Conservation (phyloP, 2,888 invertebrate genomes). For the Acrobasis repandana region DNA sequence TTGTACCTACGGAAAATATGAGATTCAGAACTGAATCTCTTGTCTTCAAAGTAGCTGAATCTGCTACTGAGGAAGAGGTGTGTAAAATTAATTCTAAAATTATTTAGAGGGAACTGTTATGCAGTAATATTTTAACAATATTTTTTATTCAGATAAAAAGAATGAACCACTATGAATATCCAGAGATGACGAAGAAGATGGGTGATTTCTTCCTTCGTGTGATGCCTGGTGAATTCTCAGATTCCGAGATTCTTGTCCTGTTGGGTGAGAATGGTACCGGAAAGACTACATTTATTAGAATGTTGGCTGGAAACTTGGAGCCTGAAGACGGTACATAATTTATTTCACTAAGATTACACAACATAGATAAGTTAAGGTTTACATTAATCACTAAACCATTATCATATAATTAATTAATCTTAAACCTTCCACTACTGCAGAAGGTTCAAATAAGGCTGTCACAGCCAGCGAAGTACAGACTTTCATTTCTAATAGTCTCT, state of each 20-base stretch:
- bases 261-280: conserved; percentile 99
- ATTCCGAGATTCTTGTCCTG: conserved; percentile 99
- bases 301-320: conserved; percentile 97
- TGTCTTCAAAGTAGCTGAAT: conserved; percentile 99
- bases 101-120: not conserved
- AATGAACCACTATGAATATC: conserved; percentile 98
- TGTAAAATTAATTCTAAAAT: conserved; percentile 21
- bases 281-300: conserved; percentile 99
- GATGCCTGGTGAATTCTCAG: conserved; percentile 96
- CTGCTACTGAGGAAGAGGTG: conserved; percentile 97
- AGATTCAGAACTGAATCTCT: conserved; percentile 98
- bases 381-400: too few species aligned
- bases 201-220: conserved; percentile 91
- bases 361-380: too few species aligned
- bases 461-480: too few species aligned
- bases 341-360: too few species aligned
- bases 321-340: conserved; percentile 93
- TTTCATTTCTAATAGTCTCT: too few species aligned
- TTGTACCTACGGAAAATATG: conserved; percentile 99
- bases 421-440: too few species aligned
- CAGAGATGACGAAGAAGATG: conserved; percentile 94
- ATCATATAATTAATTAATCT: too few species aligned
- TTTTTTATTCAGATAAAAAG: conserved; percentile 86
- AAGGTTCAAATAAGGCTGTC: too few species aligned
- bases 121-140: conserved; percentile 10